phyloP scores from a whole-genome alignment of 1,140 invertebrate species.

The Drosophila albomicans region DNA sequence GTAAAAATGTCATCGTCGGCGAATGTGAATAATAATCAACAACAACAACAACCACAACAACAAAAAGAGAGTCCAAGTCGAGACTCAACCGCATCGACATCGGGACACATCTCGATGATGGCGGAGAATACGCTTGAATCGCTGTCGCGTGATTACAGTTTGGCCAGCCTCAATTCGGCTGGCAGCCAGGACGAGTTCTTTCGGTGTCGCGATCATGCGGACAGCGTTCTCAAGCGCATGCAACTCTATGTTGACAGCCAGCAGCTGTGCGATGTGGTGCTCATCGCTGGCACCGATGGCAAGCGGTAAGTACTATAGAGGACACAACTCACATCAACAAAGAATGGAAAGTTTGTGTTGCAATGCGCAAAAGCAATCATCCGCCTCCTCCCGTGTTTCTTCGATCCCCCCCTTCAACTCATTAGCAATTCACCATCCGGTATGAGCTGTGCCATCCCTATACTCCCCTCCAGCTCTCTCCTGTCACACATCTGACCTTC shows the following conservation, averaged over 20 bases:
- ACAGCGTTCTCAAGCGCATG: constrained; percentile 92
- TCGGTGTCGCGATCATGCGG: constrained; percentile 91
- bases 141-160: constrained; percentile 73
- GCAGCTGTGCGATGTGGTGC: constrained; percentile 91
- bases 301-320: constrained; percentile 86
- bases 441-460: constrained; percentile 13
- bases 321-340: constrained; percentile 37
- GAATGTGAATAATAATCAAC: constrained; percentile 43
- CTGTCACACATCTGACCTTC: constrained; percentile 54
- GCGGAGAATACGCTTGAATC: constrained; percentile 75
- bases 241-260: constrained; percentile 92
- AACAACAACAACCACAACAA: no score
- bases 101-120: constrained; percentile 76
- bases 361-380: constrained; percentile 41
- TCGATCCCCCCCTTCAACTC: constrained; percentile 21
- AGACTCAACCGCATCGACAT: constrained; percentile 79
- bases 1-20: constrained; percentile 62
- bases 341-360: constrained; percentile 59
- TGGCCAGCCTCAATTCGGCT: constrained; percentile 79
- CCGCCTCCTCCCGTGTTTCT: background rate
- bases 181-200: constrained; percentile 91
- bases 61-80: constrained; percentile 84
- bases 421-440: constrained; percentile 46
- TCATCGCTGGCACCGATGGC: constrained; percentile 89
- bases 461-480: background rate